Conservation (phyloP, 2,797 vertebrate species). For the Gymnoscopelus microlampas region DNA sequence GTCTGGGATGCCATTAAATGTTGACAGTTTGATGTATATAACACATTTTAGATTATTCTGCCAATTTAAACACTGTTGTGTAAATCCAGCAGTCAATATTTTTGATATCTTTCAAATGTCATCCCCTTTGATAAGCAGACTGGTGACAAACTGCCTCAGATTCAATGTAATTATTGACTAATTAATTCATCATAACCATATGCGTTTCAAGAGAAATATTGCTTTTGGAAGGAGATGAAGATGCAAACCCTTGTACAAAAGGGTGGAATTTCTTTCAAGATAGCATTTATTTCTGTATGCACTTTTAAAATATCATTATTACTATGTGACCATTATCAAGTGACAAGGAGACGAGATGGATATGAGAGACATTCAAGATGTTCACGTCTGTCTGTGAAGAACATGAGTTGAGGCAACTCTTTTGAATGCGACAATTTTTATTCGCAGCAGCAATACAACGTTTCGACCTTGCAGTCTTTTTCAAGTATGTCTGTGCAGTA, state of each 20-base stretch:
- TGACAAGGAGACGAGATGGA: constrained; percentile 30
- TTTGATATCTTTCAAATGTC: too few species aligned
- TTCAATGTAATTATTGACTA: not conserved
- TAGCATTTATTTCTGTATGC: not conserved
- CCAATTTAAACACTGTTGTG: constrained; percentile 2
- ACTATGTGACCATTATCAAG: constrained; percentile 3
- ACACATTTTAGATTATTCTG: not conserved
- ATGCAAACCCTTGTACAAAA: not conserved
- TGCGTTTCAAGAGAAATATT: not conserved
- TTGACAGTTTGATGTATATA: not conserved
- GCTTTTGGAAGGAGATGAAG: not conserved
- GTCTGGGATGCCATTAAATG: not conserved
- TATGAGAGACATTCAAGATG: constrained; percentile 33
- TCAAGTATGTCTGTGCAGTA: constrained; percentile 18
- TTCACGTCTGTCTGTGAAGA: constrained; percentile 35
- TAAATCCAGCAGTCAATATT: too few species aligned
- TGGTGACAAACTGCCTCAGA: too few species aligned
- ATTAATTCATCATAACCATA: not conserved
- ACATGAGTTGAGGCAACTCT: too few species aligned
- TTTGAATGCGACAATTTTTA: too few species aligned
- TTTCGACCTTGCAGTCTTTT: too few species aligned
- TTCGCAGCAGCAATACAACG: too few species aligned
- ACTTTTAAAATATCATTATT: not conserved
- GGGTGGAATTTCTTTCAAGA: not conserved
- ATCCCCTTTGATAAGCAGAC: too few species aligned